A percentile compares a stretch with the other conserved stretches of the same genome.
These are phyloP conservation scores for Habropoda laboriosa DNA, from an alignment of 1,140 invertebrate species.

Conservation along the genomic window DNA sequence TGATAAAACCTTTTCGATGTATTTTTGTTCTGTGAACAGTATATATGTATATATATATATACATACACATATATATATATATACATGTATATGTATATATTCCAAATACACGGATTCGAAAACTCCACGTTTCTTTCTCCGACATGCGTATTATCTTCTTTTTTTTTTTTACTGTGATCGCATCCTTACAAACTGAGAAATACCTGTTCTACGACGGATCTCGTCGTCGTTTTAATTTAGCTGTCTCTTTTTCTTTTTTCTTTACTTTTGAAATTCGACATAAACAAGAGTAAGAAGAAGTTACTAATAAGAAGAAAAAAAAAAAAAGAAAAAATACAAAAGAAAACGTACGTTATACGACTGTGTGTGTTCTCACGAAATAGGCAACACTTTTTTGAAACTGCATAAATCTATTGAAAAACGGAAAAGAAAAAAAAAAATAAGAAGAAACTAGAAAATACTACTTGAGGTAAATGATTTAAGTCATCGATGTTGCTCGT, in stretches of 20 bases:
- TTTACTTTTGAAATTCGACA: conserved; percentile 5
- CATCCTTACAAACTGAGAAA: background rate
- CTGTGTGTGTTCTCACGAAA: background rate
- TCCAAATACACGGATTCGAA: conserved; percentile 15
- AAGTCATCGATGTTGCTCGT: conserved; percentile 79
- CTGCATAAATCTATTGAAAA: background rate
- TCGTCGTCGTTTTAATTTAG: conserved; percentile 3
- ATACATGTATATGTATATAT: too few relatives aligned
- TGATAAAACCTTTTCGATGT: conserved; percentile 5
- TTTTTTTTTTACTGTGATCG: conserved; percentile 47
- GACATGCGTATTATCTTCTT: conserved; percentile 11
- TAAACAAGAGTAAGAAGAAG: conserved; percentile 58
- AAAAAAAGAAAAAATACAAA: conserved; percentile 36
- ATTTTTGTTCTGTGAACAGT: conserved; percentile 33
- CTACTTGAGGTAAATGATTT: conserved; percentile 68
- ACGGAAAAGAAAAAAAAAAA: background rate
- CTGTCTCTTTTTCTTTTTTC: conserved; percentile 14
- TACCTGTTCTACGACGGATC: background rate
- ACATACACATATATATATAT: too few relatives aligned
- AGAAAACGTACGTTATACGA: conserved; percentile 19
- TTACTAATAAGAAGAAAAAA: conserved; percentile 70
- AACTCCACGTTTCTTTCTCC: background rate
- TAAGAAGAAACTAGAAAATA: conserved; percentile 43
- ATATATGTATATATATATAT: too few relatives aligned
- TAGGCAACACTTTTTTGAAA: background rate